Percentiles rank a stretch among this genome's conserved stretches.
Evolutionary conservation across 2,113 vertebrate species (phyloP).

Genomic region (Rhabdomys dilectus): DNA sequence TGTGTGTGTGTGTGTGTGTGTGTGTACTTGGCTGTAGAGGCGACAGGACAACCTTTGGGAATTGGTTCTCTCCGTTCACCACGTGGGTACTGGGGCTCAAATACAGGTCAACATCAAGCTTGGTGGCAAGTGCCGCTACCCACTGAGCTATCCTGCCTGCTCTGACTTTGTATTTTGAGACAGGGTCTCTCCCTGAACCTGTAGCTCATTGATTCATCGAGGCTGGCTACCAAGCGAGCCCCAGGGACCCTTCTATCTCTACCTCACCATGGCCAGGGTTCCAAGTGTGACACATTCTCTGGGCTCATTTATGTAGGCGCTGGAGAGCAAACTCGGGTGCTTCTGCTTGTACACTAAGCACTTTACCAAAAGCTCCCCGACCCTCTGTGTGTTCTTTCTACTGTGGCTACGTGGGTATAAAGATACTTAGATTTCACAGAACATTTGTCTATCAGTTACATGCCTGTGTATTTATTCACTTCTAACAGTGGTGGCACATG

Average conservation of each 20-base stretch:
- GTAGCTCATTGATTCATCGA: background rate
- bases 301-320: background rate
- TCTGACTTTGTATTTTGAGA: background rate
- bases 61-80: background rate
- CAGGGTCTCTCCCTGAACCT: background rate
- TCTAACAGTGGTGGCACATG: background rate
- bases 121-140: background rate
- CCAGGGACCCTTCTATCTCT: background rate
- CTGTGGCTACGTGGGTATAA: background rate
- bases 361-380: background rate
- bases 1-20: background rate
- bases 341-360: background rate
- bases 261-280: too few relatives aligned
- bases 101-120: background rate
- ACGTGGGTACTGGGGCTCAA: background rate
- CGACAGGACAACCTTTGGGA: background rate
- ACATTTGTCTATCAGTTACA: background rate
- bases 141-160: background rate
- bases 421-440: background rate
- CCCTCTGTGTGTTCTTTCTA: background rate
- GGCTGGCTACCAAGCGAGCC: background rate
- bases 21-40: background rate
- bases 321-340: background rate
- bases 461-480: background rate
- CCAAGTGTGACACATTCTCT: background rate